phyloP scores from a whole-genome alignment of 2,797 vertebrate genomes.

The Ciconia nigra region DNA sequence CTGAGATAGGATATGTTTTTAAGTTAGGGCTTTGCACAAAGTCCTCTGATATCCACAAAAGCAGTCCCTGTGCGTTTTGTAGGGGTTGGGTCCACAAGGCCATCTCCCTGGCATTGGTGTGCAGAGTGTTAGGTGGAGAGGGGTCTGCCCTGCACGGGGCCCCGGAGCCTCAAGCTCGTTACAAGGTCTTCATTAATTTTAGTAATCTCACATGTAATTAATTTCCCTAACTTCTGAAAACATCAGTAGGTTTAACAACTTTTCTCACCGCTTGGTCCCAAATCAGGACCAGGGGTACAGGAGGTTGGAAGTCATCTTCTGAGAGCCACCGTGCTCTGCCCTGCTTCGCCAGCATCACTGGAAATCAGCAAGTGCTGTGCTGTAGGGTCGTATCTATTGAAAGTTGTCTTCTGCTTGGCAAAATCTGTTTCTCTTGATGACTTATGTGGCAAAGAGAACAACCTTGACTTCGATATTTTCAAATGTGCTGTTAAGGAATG shows the following conservation, averaged over 20 bases:
- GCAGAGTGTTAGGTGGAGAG: background rate
- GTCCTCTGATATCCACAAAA: background rate
- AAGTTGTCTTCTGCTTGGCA: background rate
- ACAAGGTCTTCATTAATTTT: background rate
- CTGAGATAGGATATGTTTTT: background rate
- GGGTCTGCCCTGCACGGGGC: background rate
- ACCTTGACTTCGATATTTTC: background rate
- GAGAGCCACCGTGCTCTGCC: background rate
- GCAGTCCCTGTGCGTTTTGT: background rate
- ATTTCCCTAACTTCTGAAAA: background rate
- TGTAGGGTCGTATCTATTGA: fast-evolving
- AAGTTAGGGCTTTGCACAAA: background rate
- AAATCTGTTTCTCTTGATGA: background rate
- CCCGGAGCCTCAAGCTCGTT: background rate
- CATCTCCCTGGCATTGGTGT: fast-evolving
- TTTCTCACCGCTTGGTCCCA: background rate
- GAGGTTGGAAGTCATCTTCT: background rate
- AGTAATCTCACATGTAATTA: background rate
- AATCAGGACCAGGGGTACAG: background rate
- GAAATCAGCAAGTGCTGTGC: background rate
- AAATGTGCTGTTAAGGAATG: background rate
- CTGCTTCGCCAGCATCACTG: background rate
- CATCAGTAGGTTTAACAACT: fast-evolving
- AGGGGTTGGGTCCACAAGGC: fast-evolving
- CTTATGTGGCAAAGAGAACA: background rate